Base-by-base conservation (phyloP, 2,113 vertebrate species). In the Paratilapia polleni region DNA sequence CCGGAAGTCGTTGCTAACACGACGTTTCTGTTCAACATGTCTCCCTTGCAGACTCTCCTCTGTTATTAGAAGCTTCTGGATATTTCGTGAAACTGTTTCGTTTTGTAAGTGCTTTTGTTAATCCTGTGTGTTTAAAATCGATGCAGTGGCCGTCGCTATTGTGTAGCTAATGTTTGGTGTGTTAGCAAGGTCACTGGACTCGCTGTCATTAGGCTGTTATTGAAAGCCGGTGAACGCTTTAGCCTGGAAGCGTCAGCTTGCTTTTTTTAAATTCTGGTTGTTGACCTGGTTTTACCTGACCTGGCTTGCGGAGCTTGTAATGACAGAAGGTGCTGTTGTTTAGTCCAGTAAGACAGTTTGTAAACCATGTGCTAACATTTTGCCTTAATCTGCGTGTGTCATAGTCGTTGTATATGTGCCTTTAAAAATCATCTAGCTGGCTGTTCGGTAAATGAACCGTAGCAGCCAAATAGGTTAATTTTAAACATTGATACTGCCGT, bases 1-100 rank as follows among this genome's bases (percentile, higher is more conserved):
- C 62, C 87, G 89, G 91, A 92, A 84, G 59, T 36, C 52, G 2
- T 8, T 9, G 47, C 58, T 77, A 60, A 11, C 54, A 77, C 9
- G 15, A 80, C 80, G 15, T 1, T 20, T 78, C 47, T 54, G 66
- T 75, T 85, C 88, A 83, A 63, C 92, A 94, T 94, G 92, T 88
- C 84, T 85, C 60, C 82, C 31, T 81, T 34, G 77, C 86, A 82
- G 86, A 76, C 77, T 61, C 43, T 38, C 31, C 38, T 83, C 59
- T 36, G 68, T 80, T 76, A 87, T 8, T 94, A 94, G 87, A 62
- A 82, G 66, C 70, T 63, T 78, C 60, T 81, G 83, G 84, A 80
- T 63, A 80, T 61, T 70, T 58, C 43, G 73, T 9, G 34, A 64
- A 84, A 56, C 80, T 19, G 10, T 82, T 70, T 57, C 52, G 22